Evolutionary conservation across 2,888 invertebrate genomes (phyloP), one percentile per base, ranked within the genome.

Genomic region (Lysandra coridon): DNA sequence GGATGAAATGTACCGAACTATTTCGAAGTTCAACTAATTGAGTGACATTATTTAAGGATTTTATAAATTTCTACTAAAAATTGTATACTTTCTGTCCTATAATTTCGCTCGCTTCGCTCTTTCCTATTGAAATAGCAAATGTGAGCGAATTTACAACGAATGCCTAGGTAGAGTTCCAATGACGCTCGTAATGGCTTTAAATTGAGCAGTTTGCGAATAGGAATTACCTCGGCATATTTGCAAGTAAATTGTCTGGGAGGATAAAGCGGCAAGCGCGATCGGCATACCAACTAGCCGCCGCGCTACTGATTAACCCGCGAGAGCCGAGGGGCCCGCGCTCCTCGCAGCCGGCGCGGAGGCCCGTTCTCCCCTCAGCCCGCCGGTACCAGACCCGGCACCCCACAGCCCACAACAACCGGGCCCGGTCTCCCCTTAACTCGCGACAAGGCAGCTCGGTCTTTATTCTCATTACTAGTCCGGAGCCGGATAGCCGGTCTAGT

Each of bases 261-360:
- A 69, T 64, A 14, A 69, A 69, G 14, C 69, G 69, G 14, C 69
- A 49, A 44, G 74, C 75, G 7, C 44, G 23, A 10, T 44, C 49
- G 75, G 75, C 44, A 75, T 75, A 23, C 75, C 53, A 75, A 75
- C 75, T 75, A 75, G 49, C 30, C 12, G 49, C 75, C 12, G 30
- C 57, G 57, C 14, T 57, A 4, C 75, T 53, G 75, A 75, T 75
- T 49, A 75, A 75, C 49, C 49, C 49, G 23, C 30, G 49, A 23
- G 12, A 23, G n/a, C 73, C 17, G 40, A 17, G 44, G n/a, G 74
- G 23, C n/a, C 10, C n/a, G 6, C 10, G 5, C 74, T 44, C 40
- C 17, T 17, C 40, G 7, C 40, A 10, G 49, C 49, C 49, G 10
- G 49, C 49, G 2, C 10, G 49, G 2, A 10, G 10, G 49, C 10